A percentile compares a stretch with the other conserved stretches of the same genome.
phyloP scores from a whole-genome alignment of 1,140 invertebrate genomes.

The Ylistrum balloti region DNA sequence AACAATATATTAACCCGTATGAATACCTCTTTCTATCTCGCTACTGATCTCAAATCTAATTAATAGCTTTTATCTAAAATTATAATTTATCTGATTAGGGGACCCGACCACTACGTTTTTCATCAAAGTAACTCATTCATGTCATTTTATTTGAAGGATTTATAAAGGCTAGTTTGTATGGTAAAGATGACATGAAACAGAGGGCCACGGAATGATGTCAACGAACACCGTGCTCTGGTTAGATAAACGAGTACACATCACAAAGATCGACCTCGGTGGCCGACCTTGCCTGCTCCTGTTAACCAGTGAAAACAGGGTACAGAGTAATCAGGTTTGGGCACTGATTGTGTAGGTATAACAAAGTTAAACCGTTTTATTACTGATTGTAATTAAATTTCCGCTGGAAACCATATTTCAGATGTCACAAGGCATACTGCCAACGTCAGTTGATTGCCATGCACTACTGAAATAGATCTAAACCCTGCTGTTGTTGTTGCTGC shows the following conservation, averaged over 20 bases:
- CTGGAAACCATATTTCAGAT: conserved; percentile 19
- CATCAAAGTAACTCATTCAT: background rate
- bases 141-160: background rate
- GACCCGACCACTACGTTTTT: background rate
- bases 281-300: background rate
- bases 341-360: conserved; percentile 25
- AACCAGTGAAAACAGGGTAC: background rate
- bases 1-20: no score
- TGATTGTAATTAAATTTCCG: background rate
- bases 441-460: background rate
- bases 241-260: background rate
- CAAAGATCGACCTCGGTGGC: background rate
- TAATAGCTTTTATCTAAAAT: background rate
- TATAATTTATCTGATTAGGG: background rate
- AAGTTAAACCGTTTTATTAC: background rate
- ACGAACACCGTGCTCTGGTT: background rate
- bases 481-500: no score
- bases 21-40: no score
- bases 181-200: background rate
- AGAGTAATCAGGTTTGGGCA: background rate
- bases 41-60: background rate
- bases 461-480: background rate
- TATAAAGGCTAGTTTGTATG: background rate
- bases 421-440: background rate
- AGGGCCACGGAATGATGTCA: background rate